These are phyloP conservation scores for Meghimatium bilineatum DNA, from an alignment of 2,888 invertebrate species.

Conservation along the genomic window DNA sequence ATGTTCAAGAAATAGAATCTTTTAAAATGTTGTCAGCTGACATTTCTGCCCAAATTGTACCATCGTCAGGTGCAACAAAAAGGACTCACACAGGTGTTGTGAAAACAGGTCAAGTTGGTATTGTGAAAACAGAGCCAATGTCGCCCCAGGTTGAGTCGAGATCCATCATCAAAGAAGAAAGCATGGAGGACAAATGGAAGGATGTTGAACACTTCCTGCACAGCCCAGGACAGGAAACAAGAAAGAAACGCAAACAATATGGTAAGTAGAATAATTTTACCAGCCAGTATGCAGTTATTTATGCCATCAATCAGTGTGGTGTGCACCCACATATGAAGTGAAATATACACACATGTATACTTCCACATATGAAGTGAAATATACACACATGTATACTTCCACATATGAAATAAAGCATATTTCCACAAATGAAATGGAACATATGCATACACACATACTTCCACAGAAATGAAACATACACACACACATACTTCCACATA, in stretches of 20 bases:
- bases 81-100: slow-evolving; percentile 11
- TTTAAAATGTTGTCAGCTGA: neutral
- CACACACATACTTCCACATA: too few relatives aligned
- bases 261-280: slow-evolving; percentile 51
- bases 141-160: slow-evolving; percentile 10
- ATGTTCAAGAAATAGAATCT: neutral
- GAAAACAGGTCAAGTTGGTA: too few relatives aligned
- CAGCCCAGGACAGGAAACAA: slow-evolving; percentile 46
- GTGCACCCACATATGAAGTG: too few relatives aligned
- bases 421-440: too few relatives aligned
- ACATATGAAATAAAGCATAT: too few relatives aligned
- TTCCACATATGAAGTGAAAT: too few relatives aligned
- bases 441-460: too few relatives aligned
- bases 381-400: too few relatives aligned
- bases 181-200: slow-evolving; percentile 69
- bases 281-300: too few relatives aligned
- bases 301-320: too few relatives aligned
- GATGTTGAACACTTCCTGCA: slow-evolving; percentile 68
- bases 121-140: slow-evolving; percentile 37
- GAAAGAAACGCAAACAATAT: slow-evolving; percentile 54
- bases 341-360: too few relatives aligned
- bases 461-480: too few relatives aligned
- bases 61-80: slow-evolving; percentile 15
- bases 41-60: slow-evolving; percentile 38
- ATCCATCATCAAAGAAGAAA: slow-evolving; percentile 35